Percentiles rank a stretch among this genome's conserved stretches.
These are phyloP conservation scores for Lucilia sericata DNA, from an alignment of 1,140 invertebrate genomes.

Conservation along the genomic window DNA sequence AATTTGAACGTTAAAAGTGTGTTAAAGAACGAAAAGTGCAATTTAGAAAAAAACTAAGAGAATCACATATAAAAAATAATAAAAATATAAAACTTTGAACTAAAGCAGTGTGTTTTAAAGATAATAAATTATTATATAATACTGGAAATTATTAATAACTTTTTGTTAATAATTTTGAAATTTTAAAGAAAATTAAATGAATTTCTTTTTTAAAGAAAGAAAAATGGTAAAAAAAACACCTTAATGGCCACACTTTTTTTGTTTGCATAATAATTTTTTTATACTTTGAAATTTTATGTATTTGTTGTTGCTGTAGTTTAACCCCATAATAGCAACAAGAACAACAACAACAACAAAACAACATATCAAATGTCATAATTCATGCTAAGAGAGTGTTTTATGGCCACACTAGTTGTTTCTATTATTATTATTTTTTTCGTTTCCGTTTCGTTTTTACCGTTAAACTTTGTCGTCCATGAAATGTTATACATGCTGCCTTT, in stretches of 20 bases:
- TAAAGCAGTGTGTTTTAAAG: no score
- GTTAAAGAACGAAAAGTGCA: no score
- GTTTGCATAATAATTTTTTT: neutral
- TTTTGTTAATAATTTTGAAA: no score
- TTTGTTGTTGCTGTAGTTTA: neutral
- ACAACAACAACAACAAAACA: neutral
- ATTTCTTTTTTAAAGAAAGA: neutral
- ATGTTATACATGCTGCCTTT: slow-evolving; percentile 2
- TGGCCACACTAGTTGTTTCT: neutral
- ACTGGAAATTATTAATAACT: no score
- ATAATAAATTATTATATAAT: no score
- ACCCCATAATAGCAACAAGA: slow-evolving; percentile 7
- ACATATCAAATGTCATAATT: slow-evolving; percentile 42
- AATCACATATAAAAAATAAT: no score
- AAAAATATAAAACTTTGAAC: no score
- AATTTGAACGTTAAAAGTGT: neutral
- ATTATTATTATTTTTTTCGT: slow-evolving; percentile 3
- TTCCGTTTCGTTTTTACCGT: neutral
- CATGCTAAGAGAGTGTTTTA: slow-evolving; percentile 29
- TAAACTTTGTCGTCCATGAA: slow-evolving; percentile 10
- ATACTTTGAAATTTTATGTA: neutral
- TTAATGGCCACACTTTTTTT: neutral
- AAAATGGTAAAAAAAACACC: neutral
- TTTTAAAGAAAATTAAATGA: no score
- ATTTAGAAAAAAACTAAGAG: no score